These are phyloP conservation scores for Eutolmus rufibarbis DNA, from an alignment of 2,888 invertebrate species.

Conservation along the genomic window DNA sequence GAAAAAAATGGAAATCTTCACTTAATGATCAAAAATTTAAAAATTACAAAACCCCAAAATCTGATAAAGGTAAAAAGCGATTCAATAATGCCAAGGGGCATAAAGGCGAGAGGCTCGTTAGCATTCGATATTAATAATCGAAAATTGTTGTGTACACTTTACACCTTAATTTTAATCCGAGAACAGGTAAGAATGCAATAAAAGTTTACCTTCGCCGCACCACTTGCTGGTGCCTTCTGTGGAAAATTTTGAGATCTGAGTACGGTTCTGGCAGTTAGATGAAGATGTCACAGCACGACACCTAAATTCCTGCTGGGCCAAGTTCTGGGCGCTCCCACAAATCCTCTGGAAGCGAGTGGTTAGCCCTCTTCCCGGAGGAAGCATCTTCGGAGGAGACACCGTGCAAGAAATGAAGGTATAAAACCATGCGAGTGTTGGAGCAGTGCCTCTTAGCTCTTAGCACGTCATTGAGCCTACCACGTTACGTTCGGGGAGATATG, in stretches of 20 bases:
- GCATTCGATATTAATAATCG: constrained; percentile 48
- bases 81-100: constrained; percentile 40
- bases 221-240: constrained; percentile 11
- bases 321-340: constrained; percentile 43
- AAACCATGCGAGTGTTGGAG: neutral
- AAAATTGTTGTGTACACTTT: constrained; percentile 48
- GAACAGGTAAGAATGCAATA: constrained; percentile 39
- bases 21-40: neutral
- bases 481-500: neutral
- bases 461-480: constrained; percentile 35
- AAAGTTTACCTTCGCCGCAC: neutral
- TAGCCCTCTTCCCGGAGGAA: neutral
- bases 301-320: constrained; percentile 46
- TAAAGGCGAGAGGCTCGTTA: constrained; percentile 38
- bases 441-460: constrained; percentile 3
- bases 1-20: neutral
- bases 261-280: constrained; percentile 39
- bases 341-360: neutral
- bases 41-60: neutral
- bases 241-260: neutral
- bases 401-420: neutral
- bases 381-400: neutral
- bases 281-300: constrained; percentile 47
- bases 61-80: neutral
- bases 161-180: constrained; percentile 48